Evolutionary conservation across 1,140 invertebrate species (phyloP), one percentile per base, ranked within the genome.

Genomic region (Doryteuthis pealeii): DNA sequence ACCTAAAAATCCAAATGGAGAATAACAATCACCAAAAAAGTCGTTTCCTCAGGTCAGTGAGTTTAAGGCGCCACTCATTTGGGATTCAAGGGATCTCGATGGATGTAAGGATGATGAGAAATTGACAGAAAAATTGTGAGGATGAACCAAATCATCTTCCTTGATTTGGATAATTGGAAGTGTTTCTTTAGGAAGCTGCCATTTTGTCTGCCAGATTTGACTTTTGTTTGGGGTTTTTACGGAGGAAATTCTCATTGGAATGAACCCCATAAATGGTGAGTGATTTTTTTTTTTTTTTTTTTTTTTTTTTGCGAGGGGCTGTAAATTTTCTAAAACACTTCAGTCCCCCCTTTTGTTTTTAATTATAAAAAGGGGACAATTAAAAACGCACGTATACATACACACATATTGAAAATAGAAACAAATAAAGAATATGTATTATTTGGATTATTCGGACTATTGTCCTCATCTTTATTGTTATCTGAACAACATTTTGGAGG

Each of bases 111-210:
- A 31, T 15, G 26, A 40, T 22, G 28, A 31, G 26, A 6, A 49
- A 40, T 12, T 62, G 0, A 62, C 70, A n/a, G 15, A 76, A 54
- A 49, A 79, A 22, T 28, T 80, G 40, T 28, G 33, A 4, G 18
- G 18, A 81, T 81, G 80, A 72, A 71, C 10, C 73, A 76, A 22
- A 74, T 81, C 3, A 70, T 81, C 12, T 81, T 81, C 68, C 69
- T 81, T 6, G 80, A 81, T 65, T 72, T 81, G n/a, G 80, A 81
- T 33, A 81, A 81, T 54, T 79, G 73, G 72, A 14, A 69, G 22
- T 28, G 62, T 4, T 79, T 81, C 43, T 81, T 81, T 45, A 58
- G 72, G 32, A 70, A 75, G 32, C 43, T 81, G n/a, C 78, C 76
- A 12, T 22, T 6, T 15, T 49, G 30, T n/a, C 45, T 81, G 32